Evolutionary conservation across 2,113 vertebrate species (phyloP).

Genomic region (Candoia aspera): DNA sequence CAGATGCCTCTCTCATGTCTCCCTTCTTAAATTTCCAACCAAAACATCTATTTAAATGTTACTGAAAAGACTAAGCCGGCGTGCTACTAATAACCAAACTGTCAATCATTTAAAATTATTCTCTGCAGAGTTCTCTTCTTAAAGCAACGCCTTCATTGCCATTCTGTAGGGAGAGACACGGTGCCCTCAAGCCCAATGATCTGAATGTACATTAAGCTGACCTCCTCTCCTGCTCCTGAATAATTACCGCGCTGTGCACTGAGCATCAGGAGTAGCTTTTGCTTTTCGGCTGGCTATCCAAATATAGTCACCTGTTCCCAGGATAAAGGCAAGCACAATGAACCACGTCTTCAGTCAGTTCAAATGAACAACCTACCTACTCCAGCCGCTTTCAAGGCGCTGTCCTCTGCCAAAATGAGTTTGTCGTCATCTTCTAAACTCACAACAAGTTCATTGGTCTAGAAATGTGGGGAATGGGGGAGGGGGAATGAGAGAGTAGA

Average conservation of each 20-base stretch:
- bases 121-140: conserved; percentile 63
- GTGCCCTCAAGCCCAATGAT: conserved; percentile 62
- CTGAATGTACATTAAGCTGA: conserved; percentile 53
- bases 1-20: conserved; percentile 71
- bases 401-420: conserved; percentile 79
- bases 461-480: conserved; percentile 43
- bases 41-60: conserved; percentile 69
- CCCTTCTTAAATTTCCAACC: conserved; percentile 64
- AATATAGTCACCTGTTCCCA: conserved; percentile 55
- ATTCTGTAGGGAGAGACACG: conserved; percentile 52
- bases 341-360: conserved; percentile 41
- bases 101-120: conserved; percentile 74
- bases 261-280: conserved; percentile 61
- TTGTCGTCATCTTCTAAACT: conserved; percentile 88
- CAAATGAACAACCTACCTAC: conserved; percentile 75
- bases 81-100: conserved; percentile 66
- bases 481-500: conserved; percentile 26
- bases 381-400: conserved; percentile 80
- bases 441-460: conserved; percentile 93
- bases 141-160: conserved; percentile 58
- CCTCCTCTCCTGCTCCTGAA: conserved; percentile 44
- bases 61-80: conserved; percentile 65
- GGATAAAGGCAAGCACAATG: conserved; percentile 42
- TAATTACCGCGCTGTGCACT: conserved; percentile 60
- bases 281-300: conserved; percentile 62